Percentiles rank a stretch among this genome's conserved stretches.
These are phyloP conservation scores for Phrynocephalus guinanensis DNA, from an alignment of 2,797 vertebrate genomes.

Conservation along the genomic window DNA sequence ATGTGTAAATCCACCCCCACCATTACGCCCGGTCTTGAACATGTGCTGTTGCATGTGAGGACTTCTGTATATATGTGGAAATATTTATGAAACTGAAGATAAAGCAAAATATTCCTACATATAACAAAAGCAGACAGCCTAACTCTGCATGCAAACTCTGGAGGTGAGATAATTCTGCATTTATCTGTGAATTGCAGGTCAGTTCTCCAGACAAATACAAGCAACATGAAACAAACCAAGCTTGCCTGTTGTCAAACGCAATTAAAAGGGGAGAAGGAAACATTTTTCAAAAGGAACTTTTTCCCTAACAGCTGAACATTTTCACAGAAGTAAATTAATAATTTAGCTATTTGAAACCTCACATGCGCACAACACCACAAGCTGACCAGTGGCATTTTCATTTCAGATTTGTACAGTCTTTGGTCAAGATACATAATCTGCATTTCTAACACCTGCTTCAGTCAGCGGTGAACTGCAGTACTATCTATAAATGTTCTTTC, in stretches of 20 bases:
- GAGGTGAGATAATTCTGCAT: neutral
- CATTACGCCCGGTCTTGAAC: neutral
- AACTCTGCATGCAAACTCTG: neutral
- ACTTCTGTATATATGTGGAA: neutral
- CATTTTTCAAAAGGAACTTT: constrained; percentile 74
- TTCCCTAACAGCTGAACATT: constrained; percentile 80
- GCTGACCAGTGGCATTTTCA: constrained; percentile 94
- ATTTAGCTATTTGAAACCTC: constrained; percentile 90
- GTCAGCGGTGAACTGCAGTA: constrained; percentile 84
- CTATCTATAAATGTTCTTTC: constrained; percentile 86
- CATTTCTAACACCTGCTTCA: constrained; percentile 98
- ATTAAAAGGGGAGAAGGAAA: constrained; percentile 71
- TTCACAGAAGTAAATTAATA: constrained; percentile 94
- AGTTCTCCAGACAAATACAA: constrained; percentile 52
- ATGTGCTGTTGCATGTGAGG: neutral
- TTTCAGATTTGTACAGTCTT: constrained; percentile 98
- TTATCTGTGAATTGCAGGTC: neutral
- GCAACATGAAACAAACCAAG: constrained; percentile 50
- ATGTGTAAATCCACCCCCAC: neutral
- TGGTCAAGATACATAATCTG: constrained; percentile 96
- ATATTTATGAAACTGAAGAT: neutral
- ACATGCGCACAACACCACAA: constrained; percentile 85
- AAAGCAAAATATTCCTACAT: neutral
- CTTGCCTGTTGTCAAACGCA: constrained; percentile 74
- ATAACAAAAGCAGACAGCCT: neutral